Evolutionary conservation across 2,113 vertebrate species (phyloP).

Genomic region (Equus przewalskii): DNA sequence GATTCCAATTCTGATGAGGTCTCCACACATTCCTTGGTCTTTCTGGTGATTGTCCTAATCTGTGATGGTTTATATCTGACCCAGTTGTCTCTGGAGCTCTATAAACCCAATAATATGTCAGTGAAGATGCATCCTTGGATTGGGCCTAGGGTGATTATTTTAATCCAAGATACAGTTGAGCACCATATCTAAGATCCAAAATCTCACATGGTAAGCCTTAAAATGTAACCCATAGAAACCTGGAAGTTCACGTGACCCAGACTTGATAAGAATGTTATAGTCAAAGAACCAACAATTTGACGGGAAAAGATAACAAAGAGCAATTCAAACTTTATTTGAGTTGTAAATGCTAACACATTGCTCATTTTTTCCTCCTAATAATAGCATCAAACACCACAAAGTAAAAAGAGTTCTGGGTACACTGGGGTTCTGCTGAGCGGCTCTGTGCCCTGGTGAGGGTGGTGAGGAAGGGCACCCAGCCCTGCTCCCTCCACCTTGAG

Average conservation of each 20-base stretch:
- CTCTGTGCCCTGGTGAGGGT: background rate
- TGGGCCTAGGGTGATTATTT: background rate
- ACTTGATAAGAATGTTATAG: background rate
- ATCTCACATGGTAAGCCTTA: background rate
- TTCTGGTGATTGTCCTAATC: background rate
- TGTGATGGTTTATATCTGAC: background rate
- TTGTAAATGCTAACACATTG: background rate
- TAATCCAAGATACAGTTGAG: background rate
- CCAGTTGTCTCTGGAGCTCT: background rate
- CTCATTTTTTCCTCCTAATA: background rate
- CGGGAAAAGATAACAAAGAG: background rate
- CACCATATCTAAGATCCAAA: background rate
- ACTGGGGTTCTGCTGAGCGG: background rate
- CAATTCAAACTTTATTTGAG: background rate
- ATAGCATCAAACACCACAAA: background rate
- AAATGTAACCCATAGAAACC: background rate
- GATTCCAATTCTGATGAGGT: background rate
- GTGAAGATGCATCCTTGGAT: background rate
- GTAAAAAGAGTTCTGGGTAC: background rate
- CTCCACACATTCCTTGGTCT: background rate
- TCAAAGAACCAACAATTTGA: background rate
- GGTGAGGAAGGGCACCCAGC: background rate
- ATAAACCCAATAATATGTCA: background rate
- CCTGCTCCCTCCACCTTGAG: background rate
- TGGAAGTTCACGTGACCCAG: background rate